Base-by-base conservation (phyloP, 2,888 invertebrate species). In the Aphidoletes aphidimyza region DNA sequence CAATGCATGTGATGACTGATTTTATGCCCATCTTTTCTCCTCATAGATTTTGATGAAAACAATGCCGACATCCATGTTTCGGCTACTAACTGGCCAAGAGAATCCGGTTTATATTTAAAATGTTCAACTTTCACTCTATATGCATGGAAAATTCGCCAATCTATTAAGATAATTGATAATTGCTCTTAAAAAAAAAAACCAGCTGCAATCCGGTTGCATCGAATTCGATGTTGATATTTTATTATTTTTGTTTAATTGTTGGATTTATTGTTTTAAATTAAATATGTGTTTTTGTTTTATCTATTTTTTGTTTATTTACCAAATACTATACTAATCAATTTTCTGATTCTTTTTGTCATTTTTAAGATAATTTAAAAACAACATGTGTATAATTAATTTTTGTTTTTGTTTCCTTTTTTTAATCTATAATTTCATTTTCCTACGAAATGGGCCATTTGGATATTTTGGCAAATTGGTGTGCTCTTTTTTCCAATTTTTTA, bases 11-110 rank as follows among this genome's bases (percentile, higher is more conserved):
- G 84, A 26, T 30, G 19, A 37, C 26, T 22, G 54, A 83, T 11
- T 37, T 9, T 84, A 45, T 0, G 14, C 85, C 6, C 6, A n/a
- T 17, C 5, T 37, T 81, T 86, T 85, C 86, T 86, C 86, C 86
- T 92, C 92, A 30, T 93, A 98, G 98, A 99, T 99, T 88, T 93
- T 98, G 88, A 99, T 99, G 99, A 99, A 99, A 92, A 99, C 99
- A 86, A 99, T 99, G 99, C 99, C 99, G 88, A 99, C 99, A 87
- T 99, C 99, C 87, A 99, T 99, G 98, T 99, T 98, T 92, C 94
- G 99, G 88, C 93, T 99, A 89, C 92, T 99, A 89, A 99, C 99
- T 87, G 99, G 99, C 86, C 99, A 99, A 91, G 99, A 99, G 92
- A 97, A 97, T 90, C 99, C 99, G 87, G 96, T 98, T 91, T 99